Conservation (phyloP, 2,113 vertebrate species). For the Osmerus mordax region DNA sequence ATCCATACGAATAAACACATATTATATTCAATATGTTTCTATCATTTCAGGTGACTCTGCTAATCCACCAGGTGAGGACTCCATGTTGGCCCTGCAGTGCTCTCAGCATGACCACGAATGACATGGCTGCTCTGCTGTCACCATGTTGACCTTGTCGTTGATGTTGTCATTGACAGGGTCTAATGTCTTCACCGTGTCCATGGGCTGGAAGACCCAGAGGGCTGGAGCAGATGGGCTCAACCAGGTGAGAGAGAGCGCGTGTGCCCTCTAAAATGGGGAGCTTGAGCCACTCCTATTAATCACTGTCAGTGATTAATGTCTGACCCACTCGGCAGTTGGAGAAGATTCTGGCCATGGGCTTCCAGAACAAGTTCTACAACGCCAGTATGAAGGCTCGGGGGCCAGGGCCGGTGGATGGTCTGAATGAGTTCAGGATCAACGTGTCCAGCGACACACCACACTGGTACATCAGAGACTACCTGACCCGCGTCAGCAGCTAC, state of each 20-base stretch:
- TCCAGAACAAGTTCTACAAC: conserved; percentile 78
- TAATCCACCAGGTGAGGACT: conserved; percentile 75
- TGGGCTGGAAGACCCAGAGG: conserved; percentile 58
- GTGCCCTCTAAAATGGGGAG: not conserved
- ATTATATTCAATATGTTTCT: not conserved
- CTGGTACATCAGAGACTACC: conserved; percentile 78
- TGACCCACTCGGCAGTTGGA: conserved; percentile 55
- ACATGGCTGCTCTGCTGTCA: not conserved
- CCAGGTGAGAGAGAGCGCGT: conserved; percentile 51
- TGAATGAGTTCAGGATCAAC: conserved; percentile 68
- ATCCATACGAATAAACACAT: too few relatives aligned
- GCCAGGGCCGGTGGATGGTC: not conserved
- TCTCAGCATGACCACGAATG: not conserved
- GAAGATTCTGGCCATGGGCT: conserved; percentile 65
- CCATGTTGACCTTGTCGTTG: conserved; percentile 14
- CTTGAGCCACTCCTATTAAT: not conserved
- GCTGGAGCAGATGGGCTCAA: conserved; percentile 38
- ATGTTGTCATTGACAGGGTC: conserved; percentile 57
- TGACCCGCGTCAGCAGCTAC: conserved; percentile 62
- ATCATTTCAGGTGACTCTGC: conserved; percentile 67
- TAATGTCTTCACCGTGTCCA: conserved; percentile 75
- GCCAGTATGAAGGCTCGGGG: conserved; percentile 39
- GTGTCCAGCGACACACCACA: conserved; percentile 79
- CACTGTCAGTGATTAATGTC: not conserved
- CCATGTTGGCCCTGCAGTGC: not conserved